Evolutionary conservation across 2,113 vertebrate genomes (phyloP).

Genomic region (Ariopsis seemanni): DNA sequence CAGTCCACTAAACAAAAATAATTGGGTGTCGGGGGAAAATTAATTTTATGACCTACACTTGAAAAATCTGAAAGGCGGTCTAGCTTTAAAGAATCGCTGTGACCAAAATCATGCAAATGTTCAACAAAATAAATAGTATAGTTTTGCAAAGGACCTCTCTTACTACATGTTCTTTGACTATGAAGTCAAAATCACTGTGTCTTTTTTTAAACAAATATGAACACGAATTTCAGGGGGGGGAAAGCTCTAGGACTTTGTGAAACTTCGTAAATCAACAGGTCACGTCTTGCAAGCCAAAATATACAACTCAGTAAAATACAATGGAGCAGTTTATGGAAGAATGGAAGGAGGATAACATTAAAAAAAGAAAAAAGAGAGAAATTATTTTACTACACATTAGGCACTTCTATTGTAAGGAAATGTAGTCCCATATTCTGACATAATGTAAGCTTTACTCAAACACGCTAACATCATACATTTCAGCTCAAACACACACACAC

Average conservation of each 20-base stretch:
- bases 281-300: neutral
- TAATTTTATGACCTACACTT: too few relatives aligned
- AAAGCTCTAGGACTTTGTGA: neutral
- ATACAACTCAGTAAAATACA: neutral
- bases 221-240: neutral
- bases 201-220: neutral
- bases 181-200: neutral
- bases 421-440: neutral
- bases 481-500: neutral
- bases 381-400: neutral
- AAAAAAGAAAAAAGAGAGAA: neutral
- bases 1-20: too few relatives aligned
- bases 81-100: too few relatives aligned
- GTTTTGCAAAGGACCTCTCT: neutral
- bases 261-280: neutral
- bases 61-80: too few relatives aligned
- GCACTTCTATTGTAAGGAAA: neutral
- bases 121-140: neutral
- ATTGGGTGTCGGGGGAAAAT: too few relatives aligned
- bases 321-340: neutral
- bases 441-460: neutral
- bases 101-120: too few relatives aligned
- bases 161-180: neutral
- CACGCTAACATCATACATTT: neutral
- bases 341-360: neutral